Base-by-base conservation (phyloP, 2,888 invertebrate species). In the Pemphredon lugubris region DNA sequence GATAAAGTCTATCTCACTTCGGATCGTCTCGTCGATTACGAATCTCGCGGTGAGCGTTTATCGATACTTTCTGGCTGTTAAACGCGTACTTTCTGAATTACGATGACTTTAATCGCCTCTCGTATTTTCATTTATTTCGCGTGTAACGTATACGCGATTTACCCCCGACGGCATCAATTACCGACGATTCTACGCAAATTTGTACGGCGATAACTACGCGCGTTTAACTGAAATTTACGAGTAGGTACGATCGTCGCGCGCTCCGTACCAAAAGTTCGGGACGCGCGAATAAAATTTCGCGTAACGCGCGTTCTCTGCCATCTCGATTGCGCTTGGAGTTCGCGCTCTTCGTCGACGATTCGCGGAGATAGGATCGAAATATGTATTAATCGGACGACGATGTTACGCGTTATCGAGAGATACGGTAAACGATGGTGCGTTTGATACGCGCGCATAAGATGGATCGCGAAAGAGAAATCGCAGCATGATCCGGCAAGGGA, bases 391-490 rank as follows among this genome's bases (percentile, higher is more conserved):
- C n/a, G n/a, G n/a, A n/a, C n/a, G n/a, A n/a, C n/a, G n/a, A n/a
- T n/a, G n/a, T n/a, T n/a, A n/a, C n/a, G n/a, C n/a, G n/a, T n/a
- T n/a, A n/a, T n/a, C n/a, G n/a, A n/a, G n/a, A n/a, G n/a, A n/a
- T n/a, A n/a, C n/a, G n/a, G n/a, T n/a, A n/a, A n/a, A n/a, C n/a
- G n/a, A n/a, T n/a, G n/a, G n/a, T n/a, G n/a, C n/a, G n/a, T n/a
- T n/a, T n/a, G n/a, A n/a, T n/a, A n/a, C n/a, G n/a, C n/a, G 7
- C 3, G 3, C 26, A 3, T n/a, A 13, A 7, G 21, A 18, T 9
- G 5, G 20, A 18, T 9, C 32, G 42, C 13, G 57, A 42, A 54
- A 37, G 61, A 61, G 61, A 67, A 67, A 67, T 54, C 47, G 48
- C 26, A 2, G 3, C 7, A 16, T 5, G 14, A 1, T 9, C 21